Evolutionary conservation across 2,113 vertebrate genomes (phyloP).

Genomic region (Desmodus rotundus): DNA sequence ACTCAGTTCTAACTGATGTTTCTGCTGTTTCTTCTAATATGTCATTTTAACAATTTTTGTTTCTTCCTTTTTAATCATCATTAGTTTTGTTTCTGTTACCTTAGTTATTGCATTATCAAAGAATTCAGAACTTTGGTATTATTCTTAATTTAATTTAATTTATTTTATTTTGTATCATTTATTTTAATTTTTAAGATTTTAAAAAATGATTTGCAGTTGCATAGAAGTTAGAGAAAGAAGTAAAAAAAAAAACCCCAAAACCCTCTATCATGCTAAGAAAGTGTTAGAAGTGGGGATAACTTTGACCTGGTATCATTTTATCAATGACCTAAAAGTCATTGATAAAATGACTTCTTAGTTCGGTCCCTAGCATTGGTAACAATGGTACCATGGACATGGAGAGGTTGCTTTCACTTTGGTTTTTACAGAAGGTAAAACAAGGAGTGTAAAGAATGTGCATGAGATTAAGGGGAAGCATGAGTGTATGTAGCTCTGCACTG

Average conservation of each 20-base stretch:
- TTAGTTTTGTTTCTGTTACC: not conserved
- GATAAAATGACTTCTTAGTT: too few relatives aligned
- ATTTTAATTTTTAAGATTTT: too few relatives aligned
- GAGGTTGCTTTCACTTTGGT: not conserved
- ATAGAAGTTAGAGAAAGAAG: not conserved
- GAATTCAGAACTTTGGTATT: not conserved
- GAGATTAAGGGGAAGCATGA: rapidly evolving
- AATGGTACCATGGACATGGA: not conserved
- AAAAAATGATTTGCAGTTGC: not conserved
- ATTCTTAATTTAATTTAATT: not conserved
- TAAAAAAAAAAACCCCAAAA: too few relatives aligned
- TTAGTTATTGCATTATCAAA: not conserved
- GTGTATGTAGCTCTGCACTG: rapidly evolving
- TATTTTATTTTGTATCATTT: too few relatives aligned
- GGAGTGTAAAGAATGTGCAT: not conserved
- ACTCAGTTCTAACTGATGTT: not conserved
- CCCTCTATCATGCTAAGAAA: not conserved
- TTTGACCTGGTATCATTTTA: not conserved
- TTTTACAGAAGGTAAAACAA: not conserved
- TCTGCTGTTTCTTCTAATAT: not conserved
- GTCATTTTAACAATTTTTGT: not conserved
- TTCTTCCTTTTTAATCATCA: not conserved
- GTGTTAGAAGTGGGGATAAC: not conserved
- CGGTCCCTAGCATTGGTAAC: rapidly evolving
- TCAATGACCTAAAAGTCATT: not conserved